Evolutionary conservation across 2,113 vertebrate species (phyloP), one percentile per base, ranked within the genome.

Genomic region (Cyrtonyx montezumae): DNA sequence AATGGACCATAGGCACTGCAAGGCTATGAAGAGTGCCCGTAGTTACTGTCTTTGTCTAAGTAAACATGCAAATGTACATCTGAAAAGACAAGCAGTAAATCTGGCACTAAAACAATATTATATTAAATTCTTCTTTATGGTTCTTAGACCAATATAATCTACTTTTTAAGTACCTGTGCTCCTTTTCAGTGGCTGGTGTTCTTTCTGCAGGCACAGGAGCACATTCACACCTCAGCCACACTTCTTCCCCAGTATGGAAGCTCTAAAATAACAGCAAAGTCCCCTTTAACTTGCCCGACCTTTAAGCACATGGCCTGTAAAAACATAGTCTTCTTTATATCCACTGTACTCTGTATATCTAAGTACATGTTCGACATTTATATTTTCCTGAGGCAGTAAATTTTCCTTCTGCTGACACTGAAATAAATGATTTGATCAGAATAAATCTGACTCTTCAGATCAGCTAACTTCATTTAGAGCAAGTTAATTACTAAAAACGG

Each of bases 291-390:
- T 88, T 3, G 1, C 18, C 51, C 75, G 88, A 93, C 91, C 82
- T 92, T 93, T 90, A 93, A 94, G 90, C 88, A 92, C 84, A 79
- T 78, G 86, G 78, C 87, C 79, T 74, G 87, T 95, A 93, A 96
- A 95, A 94, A 95, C 88, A 91, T 93, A 26, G 5, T 95, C 91
- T 91, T 95, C 89, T 96, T 96, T 95, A 93, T 95, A 91, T 95
- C 94, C 91, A 61, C 90, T 25, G 0, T 93, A 91, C 79, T 86
- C 80, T 84, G 56, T 91, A 94, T 91, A 93, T 93, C 94, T 70
- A 91, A 74, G 90, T 84, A 94, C 69, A 87, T 80, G 5, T 93
- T 96, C 95, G 91, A 93, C 91, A 88, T 95, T 96, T 95, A 95
- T 93, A 75, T 94, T 95, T 94, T 88, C 91, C 93, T 90, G 88